phyloP scores from a whole-genome alignment of 2,888 invertebrate species.

The Melanargia galathea region DNA sequence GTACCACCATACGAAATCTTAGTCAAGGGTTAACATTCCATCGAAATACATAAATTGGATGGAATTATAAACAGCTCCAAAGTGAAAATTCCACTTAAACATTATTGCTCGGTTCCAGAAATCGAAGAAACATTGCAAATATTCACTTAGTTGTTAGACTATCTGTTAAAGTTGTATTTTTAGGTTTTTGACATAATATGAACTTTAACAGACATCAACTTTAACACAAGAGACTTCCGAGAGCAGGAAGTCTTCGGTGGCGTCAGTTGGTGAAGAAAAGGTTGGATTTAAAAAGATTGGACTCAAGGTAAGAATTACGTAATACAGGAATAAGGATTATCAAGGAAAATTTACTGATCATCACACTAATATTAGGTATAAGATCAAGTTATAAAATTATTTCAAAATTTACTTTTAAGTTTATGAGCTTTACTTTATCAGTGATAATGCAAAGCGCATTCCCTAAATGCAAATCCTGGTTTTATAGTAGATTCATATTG shows the following conservation, averaged over 20 bases:
- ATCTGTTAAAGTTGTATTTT: too few relatives aligned
- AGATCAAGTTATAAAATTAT: neutral
- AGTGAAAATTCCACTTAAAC: neutral
- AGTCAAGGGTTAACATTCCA: too few relatives aligned
- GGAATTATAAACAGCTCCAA: too few relatives aligned
- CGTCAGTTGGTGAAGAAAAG: constrained; percentile 68
- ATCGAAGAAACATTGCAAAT: neutral
- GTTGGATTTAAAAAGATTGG: constrained; percentile 65
- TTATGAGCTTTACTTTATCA: neutral
- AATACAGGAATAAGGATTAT: too few relatives aligned
- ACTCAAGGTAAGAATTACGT: constrained; percentile 59
- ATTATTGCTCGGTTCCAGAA: neutral
- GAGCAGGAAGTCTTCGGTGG: constrained; percentile 75
- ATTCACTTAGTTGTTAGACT: neutral
- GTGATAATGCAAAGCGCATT: constrained; percentile 24
- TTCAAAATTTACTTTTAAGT: neutral
- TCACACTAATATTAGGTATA: neutral
- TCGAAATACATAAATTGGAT: too few relatives aligned
- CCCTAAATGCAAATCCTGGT: constrained; percentile 31
- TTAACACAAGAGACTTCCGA: constrained; percentile 75
- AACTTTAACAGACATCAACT: constrained; percentile 45
- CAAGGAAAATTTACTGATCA: neutral
- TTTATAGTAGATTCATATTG: constrained; percentile 15
- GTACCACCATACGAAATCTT: too few relatives aligned
- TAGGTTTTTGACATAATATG: neutral